phyloP scores from a whole-genome alignment of 2,888 invertebrate genomes.

The Drosophila suboccidentalis region DNA sequence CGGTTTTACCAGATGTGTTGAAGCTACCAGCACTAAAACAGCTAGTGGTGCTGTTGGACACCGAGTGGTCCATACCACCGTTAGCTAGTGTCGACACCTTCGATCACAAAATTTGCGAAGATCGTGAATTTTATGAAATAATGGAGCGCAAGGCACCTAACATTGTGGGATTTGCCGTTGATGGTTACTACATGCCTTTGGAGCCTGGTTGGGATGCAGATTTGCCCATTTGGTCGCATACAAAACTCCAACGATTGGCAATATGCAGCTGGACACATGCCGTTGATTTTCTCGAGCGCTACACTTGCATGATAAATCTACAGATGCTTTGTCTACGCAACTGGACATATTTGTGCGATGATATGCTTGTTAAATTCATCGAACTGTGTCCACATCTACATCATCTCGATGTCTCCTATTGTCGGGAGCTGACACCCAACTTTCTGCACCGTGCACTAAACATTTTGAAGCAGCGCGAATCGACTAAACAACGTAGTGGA shows the following conservation, averaged over 20 bases:
- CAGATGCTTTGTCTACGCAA: slow-evolving; percentile 70
- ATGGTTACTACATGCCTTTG: slow-evolving; percentile 78
- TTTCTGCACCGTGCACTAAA: slow-evolving; percentile 63
- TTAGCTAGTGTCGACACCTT: slow-evolving; percentile 69
- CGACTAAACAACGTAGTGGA: slow-evolving; percentile 48
- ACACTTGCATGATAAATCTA: slow-evolving; percentile 70
- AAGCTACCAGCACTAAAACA: slow-evolving; percentile 70
- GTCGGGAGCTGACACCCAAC: slow-evolving; percentile 63
- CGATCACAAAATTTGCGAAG: slow-evolving; percentile 80
- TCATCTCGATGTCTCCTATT: slow-evolving; percentile 80
- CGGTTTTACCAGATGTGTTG: slow-evolving; percentile 67
- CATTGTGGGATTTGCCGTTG: slow-evolving; percentile 75
- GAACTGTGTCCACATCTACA: slow-evolving; percentile 69
- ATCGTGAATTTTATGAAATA: slow-evolving; percentile 77
- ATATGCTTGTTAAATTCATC: slow-evolving; percentile 67
- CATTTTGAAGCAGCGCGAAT: slow-evolving; percentile 56
- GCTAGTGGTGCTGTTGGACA: slow-evolving; percentile 76
- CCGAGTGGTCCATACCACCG: slow-evolving; percentile 63
- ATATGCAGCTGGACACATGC: slow-evolving; percentile 77
- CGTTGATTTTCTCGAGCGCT: slow-evolving; percentile 61
- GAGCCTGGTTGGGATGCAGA: slow-evolving; percentile 65
- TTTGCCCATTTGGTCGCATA: slow-evolving; percentile 61
- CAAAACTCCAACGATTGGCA: slow-evolving; percentile 70
- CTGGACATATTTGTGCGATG: slow-evolving; percentile 68
- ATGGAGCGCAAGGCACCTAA: slow-evolving; percentile 64